Percentiles rank a stretch among this genome's conserved stretches.
Conservation (phyloP, 37 sponge, comb jelly and placozoan species). For the Spongilla lacustris region DNA sequence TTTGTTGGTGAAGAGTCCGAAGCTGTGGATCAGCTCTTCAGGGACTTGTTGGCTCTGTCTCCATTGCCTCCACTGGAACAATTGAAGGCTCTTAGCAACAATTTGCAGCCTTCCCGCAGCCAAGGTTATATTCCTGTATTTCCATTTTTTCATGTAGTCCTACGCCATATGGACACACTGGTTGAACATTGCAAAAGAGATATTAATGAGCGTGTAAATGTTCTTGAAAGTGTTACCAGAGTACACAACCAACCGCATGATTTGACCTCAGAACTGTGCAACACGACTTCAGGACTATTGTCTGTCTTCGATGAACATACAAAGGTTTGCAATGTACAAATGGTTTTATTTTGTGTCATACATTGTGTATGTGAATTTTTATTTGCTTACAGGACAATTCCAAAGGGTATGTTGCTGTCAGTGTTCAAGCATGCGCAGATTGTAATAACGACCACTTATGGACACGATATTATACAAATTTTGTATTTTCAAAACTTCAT, state of each 20-base stretch:
- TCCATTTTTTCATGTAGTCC: slow-evolving; percentile 55
- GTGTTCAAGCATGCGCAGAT: slow-evolving; percentile 28
- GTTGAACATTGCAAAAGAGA: slow-evolving; percentile 31
- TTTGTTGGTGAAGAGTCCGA: slow-evolving; percentile 19
- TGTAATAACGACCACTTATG: slow-evolving; percentile 35
- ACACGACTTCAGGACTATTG: no score
- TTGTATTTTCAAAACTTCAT: slow-evolving; percentile 49
- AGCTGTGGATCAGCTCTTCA: slow-evolving; percentile 43
- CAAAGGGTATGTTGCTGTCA: no score
- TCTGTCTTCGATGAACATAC: no score
- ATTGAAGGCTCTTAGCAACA: slow-evolving; percentile 29
- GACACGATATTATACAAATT: slow-evolving; percentile 60
- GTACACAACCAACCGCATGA: no score
- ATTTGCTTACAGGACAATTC: neutral
- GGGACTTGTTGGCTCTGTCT: slow-evolving; percentile 43
- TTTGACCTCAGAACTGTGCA: no score
- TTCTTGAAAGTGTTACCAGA: no score
- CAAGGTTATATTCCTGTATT: slow-evolving; percentile 12
- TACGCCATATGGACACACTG: slow-evolving; percentile 16
- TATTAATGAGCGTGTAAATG: slow-evolving; percentile 10
- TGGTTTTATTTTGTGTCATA: neutral
- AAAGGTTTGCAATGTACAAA: no score
- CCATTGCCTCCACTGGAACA: slow-evolving; percentile 52
- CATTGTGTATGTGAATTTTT: neutral
- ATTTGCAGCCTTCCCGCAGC: neutral